Conservation (phyloP, 2,888 invertebrate species). For the Dryobota labecula region DNA sequence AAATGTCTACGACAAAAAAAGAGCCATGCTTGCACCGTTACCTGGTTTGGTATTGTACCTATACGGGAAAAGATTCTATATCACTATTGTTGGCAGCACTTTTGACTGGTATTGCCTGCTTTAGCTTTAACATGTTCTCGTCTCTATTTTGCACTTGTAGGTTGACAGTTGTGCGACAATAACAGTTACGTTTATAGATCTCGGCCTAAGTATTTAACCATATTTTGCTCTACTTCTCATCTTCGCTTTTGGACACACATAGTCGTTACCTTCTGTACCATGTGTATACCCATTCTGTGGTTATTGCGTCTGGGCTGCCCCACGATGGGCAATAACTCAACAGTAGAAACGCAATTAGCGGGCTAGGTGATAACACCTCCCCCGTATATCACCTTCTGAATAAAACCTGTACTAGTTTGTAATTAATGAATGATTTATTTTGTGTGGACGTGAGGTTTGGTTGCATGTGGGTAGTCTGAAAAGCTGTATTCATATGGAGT, state of each 20-base stretch:
- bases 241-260: neutral
- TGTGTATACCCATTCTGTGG: slow-evolving; percentile 28
- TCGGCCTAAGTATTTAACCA: neutral
- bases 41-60: neutral
- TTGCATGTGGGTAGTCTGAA: slow-evolving; percentile 35
- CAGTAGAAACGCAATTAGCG: slow-evolving; percentile 85
- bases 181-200: too few relatives aligned
- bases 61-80: neutral
- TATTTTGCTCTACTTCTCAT: neutral
- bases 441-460: slow-evolving; percentile 34
- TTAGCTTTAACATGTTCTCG: too few relatives aligned
- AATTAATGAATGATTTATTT: slow-evolving; percentile 65
- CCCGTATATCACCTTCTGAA: slow-evolving; percentile 66
- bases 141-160: too few relatives aligned
- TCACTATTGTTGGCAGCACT: neutral
- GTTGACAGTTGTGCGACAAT: too few relatives aligned
- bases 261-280: slow-evolving; percentile 26
- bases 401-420: slow-evolving; percentile 69
- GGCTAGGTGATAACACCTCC: slow-evolving; percentile 81
- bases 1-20: neutral
- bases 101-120: neutral
- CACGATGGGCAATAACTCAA: slow-evolving; percentile 79
- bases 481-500: slow-evolving; percentile 9
- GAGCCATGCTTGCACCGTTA: neutral
- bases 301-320: slow-evolving; percentile 65